phyloP scores from a whole-genome alignment of 2,113 vertebrate species.

The Kryptolebias marmoratus region DNA sequence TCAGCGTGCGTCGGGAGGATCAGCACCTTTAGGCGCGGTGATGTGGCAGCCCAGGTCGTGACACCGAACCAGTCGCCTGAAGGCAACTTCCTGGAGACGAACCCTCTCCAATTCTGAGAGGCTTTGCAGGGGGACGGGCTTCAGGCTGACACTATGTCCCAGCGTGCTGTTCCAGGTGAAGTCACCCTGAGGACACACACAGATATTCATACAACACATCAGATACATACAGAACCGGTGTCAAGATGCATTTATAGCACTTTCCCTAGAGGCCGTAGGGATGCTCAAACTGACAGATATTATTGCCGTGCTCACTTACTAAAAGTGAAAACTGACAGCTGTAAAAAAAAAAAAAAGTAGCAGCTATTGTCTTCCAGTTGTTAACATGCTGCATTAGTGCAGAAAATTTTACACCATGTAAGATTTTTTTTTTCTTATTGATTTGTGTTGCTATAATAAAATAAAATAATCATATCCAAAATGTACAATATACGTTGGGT shows the following conservation, averaged over 20 bases:
- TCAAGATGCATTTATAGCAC: neutral
- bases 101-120: conserved; percentile 94
- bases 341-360: neutral
- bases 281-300: conserved; percentile 3
- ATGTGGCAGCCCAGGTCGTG: conserved; percentile 94
- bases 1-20: neutral
- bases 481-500: neutral
- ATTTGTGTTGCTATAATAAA: too few relatives aligned
- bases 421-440: too few relatives aligned
- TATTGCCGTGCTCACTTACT: conserved; percentile 32
- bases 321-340: conserved; percentile 16
- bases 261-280: neutral
- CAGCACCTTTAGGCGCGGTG: conserved; percentile 95
- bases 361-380: neutral
- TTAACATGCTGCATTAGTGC: neutral
- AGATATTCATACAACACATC: conserved; percentile 8
- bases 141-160: conserved; percentile 88
- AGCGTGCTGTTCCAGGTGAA: conserved; percentile 97
- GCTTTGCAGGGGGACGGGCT: conserved; percentile 93
- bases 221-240: conserved; percentile 12
- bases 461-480: neutral
- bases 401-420: neutral
- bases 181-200: conserved; percentile 84
- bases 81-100: conserved; percentile 95
- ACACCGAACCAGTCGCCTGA: conserved; percentile 90